These are phyloP conservation scores for Thaleichthys pacificus DNA, from an alignment of 2,797 vertebrate species.

Conservation along the genomic window DNA sequence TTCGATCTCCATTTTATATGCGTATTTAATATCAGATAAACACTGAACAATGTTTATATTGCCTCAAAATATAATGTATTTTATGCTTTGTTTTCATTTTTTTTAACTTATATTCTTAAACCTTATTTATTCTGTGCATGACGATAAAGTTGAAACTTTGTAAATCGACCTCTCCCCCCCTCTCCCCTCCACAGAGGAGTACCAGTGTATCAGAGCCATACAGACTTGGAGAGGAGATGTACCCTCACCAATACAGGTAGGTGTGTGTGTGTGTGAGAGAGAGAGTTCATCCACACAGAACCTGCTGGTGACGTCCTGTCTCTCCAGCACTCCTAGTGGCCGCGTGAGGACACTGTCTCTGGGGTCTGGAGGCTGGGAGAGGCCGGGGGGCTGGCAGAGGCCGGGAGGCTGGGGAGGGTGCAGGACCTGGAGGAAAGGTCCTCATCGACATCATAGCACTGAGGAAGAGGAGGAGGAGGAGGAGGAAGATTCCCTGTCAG, in stretches of 20 bases:
- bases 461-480: constrained; percentile 79
- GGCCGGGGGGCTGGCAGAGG: constrained; percentile 58
- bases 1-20: too few species aligned
- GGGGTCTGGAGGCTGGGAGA: constrained; percentile 81
- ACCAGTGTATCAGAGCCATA: constrained; percentile 54
- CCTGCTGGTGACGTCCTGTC: neutral
- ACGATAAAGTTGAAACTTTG: too few species aligned
- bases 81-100: too few species aligned
- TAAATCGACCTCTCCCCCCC: too few species aligned
- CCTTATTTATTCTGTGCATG: too few species aligned
- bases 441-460: constrained; percentile 79
- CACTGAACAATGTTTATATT: too few species aligned
- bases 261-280: constrained; percentile 10
- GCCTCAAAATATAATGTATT: too few species aligned
- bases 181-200: constrained; percentile 50
- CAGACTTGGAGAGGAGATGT: constrained; percentile 44
- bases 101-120: too few species aligned
- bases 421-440: constrained; percentile 80
- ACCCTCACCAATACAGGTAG: neutral
- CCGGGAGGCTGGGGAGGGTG: constrained; percentile 43
- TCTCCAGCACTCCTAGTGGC: constrained; percentile 35
- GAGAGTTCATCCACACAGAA: neutral
- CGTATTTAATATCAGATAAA: too few species aligned
- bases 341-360: constrained; percentile 77
- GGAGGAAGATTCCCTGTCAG: constrained; percentile 58